Evolutionary conservation across 2,888 invertebrate species (phyloP), one percentile per base, ranked within the genome.

Genomic region (Ectemnius continuus): DNA sequence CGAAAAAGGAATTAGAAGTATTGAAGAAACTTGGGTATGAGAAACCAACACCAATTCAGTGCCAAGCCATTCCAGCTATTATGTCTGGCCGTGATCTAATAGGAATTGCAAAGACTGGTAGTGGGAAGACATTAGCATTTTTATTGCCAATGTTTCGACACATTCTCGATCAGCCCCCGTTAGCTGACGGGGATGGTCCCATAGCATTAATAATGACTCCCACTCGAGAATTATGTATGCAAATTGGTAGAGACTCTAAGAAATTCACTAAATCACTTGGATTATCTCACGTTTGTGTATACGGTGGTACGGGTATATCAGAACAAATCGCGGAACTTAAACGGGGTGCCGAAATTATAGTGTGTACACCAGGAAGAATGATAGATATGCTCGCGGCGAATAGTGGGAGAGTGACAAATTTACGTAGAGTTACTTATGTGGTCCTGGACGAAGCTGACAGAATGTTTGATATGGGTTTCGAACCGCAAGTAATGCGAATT

Each of bases 381-480:
- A 99, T 99, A 76, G 99, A 99, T 91, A 99, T 99, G 99, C 91
- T 99, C 83, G 98, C 99, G 0, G 99, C 99, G 0, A 99, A 99
- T 91, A 97, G 97, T 60, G 99, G 99, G 77, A 94, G 98, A 81
- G 99, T 99, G 1, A 99, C 99, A 6, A 99, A 99, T 92, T 92
- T 99, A 74, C 93, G 97, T n/a, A 93, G 99, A 57, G 98, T 98
- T 56, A 99, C 99, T 0, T 99, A 99, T 89, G 95, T 99, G 58
- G 99, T 99, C 0, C 92, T 99, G 48, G 99, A 99, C 91, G 99
- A 99, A 91, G 99, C 99, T 0, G 99, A 99, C 91, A 93, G 99
- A 57, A 99, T 99, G 99, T 99, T 99, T 90, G 99, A 99, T 90
- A 99, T 99, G 98, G 99, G 99, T 18, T 99, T 99, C 90, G 99